Percentiles rank a stretch among this genome's conserved stretches.
These are phyloP conservation scores for Phoenicopterus ruber DNA, from an alignment of 2,113 vertebrate species.

Conservation along the genomic window DNA sequence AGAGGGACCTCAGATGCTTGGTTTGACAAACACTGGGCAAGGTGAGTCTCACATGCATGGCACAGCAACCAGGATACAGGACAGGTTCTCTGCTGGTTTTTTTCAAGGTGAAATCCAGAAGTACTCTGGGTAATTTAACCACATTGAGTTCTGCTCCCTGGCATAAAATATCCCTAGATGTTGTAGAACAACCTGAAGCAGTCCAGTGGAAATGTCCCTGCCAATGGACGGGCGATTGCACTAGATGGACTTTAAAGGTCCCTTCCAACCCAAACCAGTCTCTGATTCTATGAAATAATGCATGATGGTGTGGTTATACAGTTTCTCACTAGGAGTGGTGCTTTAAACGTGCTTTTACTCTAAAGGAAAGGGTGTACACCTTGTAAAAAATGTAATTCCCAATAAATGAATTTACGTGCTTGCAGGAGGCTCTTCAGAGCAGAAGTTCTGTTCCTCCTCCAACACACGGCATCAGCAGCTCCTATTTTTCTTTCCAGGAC, in stretches of 20 bases:
- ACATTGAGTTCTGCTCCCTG: neutral
- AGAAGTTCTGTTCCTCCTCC: neutral
- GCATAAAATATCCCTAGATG: neutral
- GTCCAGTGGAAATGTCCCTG: neutral
- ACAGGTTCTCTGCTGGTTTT: neutral
- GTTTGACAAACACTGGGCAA: neutral
- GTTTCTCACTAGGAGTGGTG: neutral
- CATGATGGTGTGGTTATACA: too few species aligned
- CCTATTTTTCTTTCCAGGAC: neutral
- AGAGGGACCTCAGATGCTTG: neutral
- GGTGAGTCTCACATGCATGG: rapidly evolving
- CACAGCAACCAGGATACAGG: neutral
- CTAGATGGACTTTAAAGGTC: neutral
- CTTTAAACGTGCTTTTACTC: neutral
- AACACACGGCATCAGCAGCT: neutral
- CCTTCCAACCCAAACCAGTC: neutral
- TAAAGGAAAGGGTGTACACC: neutral
- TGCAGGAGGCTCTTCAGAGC: neutral
- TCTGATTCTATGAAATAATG: neutral
- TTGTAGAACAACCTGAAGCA: neutral
- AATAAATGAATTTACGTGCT: neutral
- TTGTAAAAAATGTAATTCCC: neutral
- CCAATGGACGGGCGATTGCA: neutral
- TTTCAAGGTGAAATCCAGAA: neutral
- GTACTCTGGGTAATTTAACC: neutral